phyloP scores from a whole-genome alignment of 64 coral and sea anemone species.

The Astreopora myriophthalma region DNA sequence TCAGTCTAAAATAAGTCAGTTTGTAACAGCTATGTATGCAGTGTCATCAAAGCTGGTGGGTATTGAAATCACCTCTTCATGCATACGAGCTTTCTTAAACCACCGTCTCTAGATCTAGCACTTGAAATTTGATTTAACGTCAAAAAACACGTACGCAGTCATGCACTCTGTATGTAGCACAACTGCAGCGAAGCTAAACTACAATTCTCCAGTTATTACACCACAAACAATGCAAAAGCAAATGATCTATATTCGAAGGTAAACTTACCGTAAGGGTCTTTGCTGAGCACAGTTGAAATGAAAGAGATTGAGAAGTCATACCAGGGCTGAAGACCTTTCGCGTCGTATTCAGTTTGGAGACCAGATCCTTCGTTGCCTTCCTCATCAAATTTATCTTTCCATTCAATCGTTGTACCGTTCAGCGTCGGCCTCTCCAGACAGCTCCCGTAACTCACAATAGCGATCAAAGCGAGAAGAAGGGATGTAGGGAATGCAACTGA shows the following conservation, averaged over 20 bases:
- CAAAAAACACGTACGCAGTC: too few species aligned
- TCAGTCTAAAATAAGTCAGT: too few species aligned
- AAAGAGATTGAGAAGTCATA: conserved; percentile 69
- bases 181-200: background rate
- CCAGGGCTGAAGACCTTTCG: conserved; percentile 80
- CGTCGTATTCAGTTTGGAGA: conserved; percentile 59
- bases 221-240: background rate
- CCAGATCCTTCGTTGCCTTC: background rate
- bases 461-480: background rate
- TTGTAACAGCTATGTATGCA: too few species aligned
- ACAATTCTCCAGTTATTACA: background rate
- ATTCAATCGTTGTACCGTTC: background rate
- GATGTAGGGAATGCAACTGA: background rate
- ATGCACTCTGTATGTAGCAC: too few species aligned
- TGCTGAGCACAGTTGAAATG: conserved; percentile 77
- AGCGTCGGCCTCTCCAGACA: background rate
- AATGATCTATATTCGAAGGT: background rate
- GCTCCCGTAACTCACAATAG: conserved; percentile 1
- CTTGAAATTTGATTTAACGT: too few species aligned
- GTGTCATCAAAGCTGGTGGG: too few species aligned
- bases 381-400: background rate
- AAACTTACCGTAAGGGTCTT: conserved; percentile 80
- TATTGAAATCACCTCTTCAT: too few species aligned
- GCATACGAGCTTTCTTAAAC: too few species aligned
- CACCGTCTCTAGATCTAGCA: too few species aligned